Conservation (phyloP, 2,797 vertebrate species). For the Macropus fuliginosus region DNA sequence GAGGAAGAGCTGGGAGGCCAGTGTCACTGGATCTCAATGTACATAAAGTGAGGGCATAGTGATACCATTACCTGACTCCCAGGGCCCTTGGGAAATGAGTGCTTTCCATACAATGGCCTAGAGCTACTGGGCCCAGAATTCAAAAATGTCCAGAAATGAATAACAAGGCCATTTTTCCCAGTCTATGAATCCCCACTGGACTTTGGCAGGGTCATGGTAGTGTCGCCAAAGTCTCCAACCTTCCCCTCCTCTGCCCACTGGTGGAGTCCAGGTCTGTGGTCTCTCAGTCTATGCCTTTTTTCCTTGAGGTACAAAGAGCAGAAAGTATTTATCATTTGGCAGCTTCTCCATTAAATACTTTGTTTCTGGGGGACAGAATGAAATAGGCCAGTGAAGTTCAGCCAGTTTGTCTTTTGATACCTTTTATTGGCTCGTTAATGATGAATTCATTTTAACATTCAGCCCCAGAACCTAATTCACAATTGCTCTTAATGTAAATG, state of each 20-base stretch:
- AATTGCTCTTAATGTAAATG: slow-evolving; percentile 72
- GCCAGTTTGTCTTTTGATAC: slow-evolving; percentile 82
- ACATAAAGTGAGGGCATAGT: background rate
- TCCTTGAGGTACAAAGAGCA: slow-evolving; percentile 1
- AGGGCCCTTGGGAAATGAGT: background rate
- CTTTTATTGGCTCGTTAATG: slow-evolving; percentile 82
- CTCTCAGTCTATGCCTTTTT: background rate
- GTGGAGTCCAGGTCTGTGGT: background rate
- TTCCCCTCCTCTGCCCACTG: background rate
- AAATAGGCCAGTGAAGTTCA: slow-evolving; percentile 78
- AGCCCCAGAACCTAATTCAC: slow-evolving; percentile 80
- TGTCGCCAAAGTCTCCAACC: background rate
- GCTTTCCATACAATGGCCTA: background rate
- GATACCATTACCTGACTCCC: background rate
- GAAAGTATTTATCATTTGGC: slow-evolving; percentile 66
- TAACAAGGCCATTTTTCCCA: background rate
- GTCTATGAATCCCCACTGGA: background rate
- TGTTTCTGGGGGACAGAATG: slow-evolving; percentile 74
- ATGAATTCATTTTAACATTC: slow-evolving; percentile 82
- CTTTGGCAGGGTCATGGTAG: background rate
- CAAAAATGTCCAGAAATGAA: background rate
- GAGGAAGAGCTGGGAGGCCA: background rate
- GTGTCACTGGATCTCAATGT: background rate
- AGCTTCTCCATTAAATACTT: slow-evolving; percentile 60
- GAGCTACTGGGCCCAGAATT: background rate